Conservation (phyloP, 2,113 vertebrate species). For the Mobula birostris region DNA sequence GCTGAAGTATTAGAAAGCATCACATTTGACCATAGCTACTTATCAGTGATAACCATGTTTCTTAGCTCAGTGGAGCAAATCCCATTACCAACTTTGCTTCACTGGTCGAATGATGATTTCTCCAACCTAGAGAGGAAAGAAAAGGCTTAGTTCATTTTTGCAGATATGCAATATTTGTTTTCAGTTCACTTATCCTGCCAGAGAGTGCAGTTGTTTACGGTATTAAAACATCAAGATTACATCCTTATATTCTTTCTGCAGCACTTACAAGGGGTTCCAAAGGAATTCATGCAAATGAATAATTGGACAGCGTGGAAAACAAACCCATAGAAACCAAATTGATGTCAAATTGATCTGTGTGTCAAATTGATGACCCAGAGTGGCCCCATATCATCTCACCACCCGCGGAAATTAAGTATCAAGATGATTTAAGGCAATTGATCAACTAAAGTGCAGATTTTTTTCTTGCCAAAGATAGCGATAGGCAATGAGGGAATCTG, state of each 20-base stretch:
- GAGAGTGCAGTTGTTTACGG: neutral
- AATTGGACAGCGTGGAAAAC: neutral
- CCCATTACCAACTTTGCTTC: neutral
- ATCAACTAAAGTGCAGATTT: neutral
- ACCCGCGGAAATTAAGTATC: neutral
- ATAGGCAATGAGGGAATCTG: neutral
- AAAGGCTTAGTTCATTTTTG: neutral
- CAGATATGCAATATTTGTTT: neutral
- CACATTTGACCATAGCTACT: neutral
- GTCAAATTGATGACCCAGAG: neutral
- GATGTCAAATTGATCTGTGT: neutral
- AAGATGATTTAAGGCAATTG: neutral
- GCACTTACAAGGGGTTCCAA: neutral
- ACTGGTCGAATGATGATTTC: neutral
- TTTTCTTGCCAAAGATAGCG: neutral
- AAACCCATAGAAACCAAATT: neutral
- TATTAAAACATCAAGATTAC: neutral
- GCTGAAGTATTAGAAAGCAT: neutral
- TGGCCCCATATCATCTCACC: neutral
- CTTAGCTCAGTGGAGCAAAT: neutral
- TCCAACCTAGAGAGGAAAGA: neutral
- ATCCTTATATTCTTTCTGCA: neutral
- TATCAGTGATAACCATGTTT: neutral
- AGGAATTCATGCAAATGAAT: neutral
- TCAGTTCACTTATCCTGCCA: neutral